A percentile compares a stretch with the other conserved stretches of the same genome.
phyloP scores from a whole-genome alignment of 2,888 invertebrate genomes.

The Trichogramma dendrolimi region DNA sequence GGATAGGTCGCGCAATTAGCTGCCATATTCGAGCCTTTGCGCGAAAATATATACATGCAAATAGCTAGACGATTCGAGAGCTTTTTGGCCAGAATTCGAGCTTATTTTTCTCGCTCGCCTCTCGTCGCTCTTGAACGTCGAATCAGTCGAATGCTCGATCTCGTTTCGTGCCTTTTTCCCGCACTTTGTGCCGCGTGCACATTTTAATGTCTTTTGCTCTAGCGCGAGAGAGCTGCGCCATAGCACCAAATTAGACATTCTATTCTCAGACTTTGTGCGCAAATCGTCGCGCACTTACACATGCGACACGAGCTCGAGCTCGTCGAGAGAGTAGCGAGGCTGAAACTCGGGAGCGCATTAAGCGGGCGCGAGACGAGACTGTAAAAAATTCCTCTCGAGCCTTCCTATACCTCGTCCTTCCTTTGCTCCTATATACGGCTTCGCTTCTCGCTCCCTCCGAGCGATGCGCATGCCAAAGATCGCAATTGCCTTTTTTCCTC shows the following conservation, averaged over 20 bases:
- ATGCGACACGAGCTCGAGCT: too few species aligned
- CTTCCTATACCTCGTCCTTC: too few species aligned
- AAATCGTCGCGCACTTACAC: too few species aligned
- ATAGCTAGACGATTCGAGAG: constrained; percentile 34
- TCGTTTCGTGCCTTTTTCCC: constrained; percentile 4
- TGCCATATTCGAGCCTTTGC: constrained; percentile 28
- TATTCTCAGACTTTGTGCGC: constrained; percentile 44
- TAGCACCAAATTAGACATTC: constrained; percentile 50
- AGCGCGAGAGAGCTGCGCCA: constrained; percentile 18
- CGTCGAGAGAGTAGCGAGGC: too few species aligned
- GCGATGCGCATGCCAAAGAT: constrained; percentile 6
- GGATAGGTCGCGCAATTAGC: constrained; percentile 36
- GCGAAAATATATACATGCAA: constrained; percentile 27
- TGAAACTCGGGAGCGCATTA: too few species aligned
- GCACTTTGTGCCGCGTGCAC: neutral
- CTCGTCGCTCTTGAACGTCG: constrained; percentile 28
- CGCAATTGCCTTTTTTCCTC: constrained; percentile 1
- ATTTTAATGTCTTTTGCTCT: too few species aligned
- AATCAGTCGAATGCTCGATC: constrained; percentile 19
- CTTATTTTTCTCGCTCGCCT: constrained; percentile 22
- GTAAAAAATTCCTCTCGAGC: too few species aligned
- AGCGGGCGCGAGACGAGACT: too few species aligned
- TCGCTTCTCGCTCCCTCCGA: neutral
- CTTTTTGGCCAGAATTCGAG: constrained; percentile 8
- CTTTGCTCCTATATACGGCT: neutral